Evolutionary conservation across 2,888 invertebrate genomes (phyloP).

Genomic region (Brachyptera putata): DNA sequence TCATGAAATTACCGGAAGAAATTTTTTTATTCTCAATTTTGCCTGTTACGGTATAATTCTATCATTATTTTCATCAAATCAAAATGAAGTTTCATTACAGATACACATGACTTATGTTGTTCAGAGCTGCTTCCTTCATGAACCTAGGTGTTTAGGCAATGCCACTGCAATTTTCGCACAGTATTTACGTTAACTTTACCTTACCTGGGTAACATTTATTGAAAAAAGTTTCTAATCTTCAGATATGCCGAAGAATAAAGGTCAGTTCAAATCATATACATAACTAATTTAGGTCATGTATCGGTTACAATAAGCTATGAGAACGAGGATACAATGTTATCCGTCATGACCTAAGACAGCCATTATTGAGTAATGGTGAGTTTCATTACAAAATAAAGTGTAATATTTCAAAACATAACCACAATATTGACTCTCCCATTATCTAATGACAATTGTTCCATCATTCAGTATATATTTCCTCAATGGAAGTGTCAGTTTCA

Average conservation of each 20-base stretch:
- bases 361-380: neutral
- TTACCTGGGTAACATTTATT: slow-evolving; percentile 25
- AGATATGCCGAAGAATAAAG: slow-evolving; percentile 58
- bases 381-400: neutral
- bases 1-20: too few species aligned
- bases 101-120: too few species aligned
- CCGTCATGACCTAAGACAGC: neutral
- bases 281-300: neutral
- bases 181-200: slow-evolving; percentile 24
- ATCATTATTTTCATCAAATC: too few species aligned
- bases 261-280: slow-evolving; percentile 41
- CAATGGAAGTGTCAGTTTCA: neutral
- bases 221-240: neutral
- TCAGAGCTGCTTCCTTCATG: too few species aligned
- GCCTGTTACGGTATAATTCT: too few species aligned
- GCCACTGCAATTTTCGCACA: slow-evolving; percentile 26
- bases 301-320: neutral
- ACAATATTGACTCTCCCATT: too few species aligned
- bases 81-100: too few species aligned
- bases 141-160: slow-evolving; percentile 21
- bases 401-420: neutral
- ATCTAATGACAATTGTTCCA: neutral
- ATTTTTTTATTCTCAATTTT: too few species aligned
- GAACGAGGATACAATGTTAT: neutral
- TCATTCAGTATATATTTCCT: too few species aligned